A percentile compares a stretch with the other conserved stretches of the same genome.
These are phyloP conservation scores for Hyphantria cunea DNA, from an alignment of 1,140 invertebrate species.

Conservation along the genomic window DNA sequence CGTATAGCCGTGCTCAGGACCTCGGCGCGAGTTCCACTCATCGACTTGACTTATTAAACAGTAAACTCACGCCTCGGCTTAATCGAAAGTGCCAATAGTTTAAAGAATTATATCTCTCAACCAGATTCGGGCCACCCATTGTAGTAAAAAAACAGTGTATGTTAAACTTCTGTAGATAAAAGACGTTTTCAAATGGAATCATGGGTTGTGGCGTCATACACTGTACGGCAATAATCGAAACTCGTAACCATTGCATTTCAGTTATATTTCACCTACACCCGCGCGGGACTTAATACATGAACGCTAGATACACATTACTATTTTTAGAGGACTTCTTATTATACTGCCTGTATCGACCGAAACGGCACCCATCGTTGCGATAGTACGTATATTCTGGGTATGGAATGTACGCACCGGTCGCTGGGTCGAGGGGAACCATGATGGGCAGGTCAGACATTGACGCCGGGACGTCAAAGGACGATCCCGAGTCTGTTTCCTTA, in stretches of 20 bases:
- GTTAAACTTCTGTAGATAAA: conserved; percentile 43
- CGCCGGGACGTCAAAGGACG: conserved; percentile 53
- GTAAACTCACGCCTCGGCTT: conserved; percentile 33
- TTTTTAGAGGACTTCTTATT: conserved; percentile 52
- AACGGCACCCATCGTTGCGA: conserved; percentile 49
- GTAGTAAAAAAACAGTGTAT: conserved; percentile 59
- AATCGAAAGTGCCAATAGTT: conserved; percentile 74
- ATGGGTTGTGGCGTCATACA: conserved; percentile 68
- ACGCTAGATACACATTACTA: conserved; percentile 79
- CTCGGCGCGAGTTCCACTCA: conserved; percentile 30
- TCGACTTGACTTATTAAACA: no score
- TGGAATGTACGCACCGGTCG: conserved; percentile 62
- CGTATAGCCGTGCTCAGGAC: conserved; percentile 72
- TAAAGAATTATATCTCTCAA: conserved; percentile 53
- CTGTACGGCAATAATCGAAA: conserved; percentile 77
- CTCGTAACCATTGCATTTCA: conserved; percentile 57
- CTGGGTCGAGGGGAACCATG: conserved; percentile 60
- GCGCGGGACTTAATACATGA: conserved; percentile 73
- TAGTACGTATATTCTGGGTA: conserved; percentile 71
- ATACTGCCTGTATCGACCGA: conserved; percentile 54
- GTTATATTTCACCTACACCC: conserved; percentile 38
- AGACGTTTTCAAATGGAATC: conserved; percentile 33
- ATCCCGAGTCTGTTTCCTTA: conserved; percentile 52
- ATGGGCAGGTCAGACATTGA: conserved; percentile 68
- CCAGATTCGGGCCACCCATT: conserved; percentile 79